Evolutionary conservation across 2,888 invertebrate genomes (phyloP).

Genomic region (Dynastes grantii): DNA sequence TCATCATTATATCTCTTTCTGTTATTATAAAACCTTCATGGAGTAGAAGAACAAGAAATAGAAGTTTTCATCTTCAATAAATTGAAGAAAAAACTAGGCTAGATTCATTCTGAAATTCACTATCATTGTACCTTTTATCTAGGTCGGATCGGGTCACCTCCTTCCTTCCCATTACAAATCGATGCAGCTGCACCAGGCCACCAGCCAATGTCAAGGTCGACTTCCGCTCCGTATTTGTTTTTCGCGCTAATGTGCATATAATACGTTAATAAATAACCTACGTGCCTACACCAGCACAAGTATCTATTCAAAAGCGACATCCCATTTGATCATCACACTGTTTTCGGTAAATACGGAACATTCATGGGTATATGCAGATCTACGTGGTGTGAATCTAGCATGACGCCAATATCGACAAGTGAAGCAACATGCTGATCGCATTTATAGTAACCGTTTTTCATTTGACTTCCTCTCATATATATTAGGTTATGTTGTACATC

Average conservation of each 20-base stretch:
- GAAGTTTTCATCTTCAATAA: not conserved
- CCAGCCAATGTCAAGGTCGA: slow-evolving; percentile 47
- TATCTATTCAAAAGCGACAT: too few relatives aligned
- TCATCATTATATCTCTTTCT: not conserved
- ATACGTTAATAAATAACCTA: not conserved
- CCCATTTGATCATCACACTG: too few relatives aligned
- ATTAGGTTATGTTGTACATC: too few relatives aligned
- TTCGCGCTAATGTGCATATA: slow-evolving; percentile 24
- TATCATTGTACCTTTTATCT: slow-evolving; percentile 47
- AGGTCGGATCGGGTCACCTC: slow-evolving; percentile 62
- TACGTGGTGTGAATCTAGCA: too few relatives aligned
- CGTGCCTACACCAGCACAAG: too few relatives aligned
- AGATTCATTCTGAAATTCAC: slow-evolving; percentile 36
- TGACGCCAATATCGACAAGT: too few relatives aligned
- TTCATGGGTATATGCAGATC: not conserved
- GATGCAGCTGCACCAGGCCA: slow-evolving; percentile 66
- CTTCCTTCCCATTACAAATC: slow-evolving; percentile 61
- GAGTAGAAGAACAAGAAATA: not conserved
- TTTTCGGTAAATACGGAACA: too few relatives aligned
- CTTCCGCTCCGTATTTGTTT: slow-evolving; percentile 28
- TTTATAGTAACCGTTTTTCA: too few relatives aligned
- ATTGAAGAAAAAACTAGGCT: not conserved
- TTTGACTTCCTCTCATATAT: too few relatives aligned
- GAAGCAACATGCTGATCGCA: too few relatives aligned
- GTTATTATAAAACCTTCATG: not conserved